Evolutionary conservation across 2,797 vertebrate genomes (phyloP), one percentile per base, ranked within the genome.

Genomic region (Chloroceryle amazona): DNA sequence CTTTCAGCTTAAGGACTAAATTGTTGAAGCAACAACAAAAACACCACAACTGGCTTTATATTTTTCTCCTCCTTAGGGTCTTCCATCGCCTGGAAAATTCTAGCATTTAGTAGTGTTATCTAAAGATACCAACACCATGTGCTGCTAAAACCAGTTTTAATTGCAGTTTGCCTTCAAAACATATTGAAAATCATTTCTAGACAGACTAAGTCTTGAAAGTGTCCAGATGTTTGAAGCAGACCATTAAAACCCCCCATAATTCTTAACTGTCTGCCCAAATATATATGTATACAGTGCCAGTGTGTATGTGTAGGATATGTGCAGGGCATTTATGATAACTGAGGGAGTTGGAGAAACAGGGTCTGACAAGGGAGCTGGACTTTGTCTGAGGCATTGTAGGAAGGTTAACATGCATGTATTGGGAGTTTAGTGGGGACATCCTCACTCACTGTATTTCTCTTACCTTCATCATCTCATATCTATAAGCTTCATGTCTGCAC

Each of bases 1-100:
- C 65, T 89, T 89, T 89, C 86, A 95, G 75, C 62, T 94, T 37
- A 81, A 88, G 78, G 58, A 88, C 23, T 52, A 83, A 83, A 81
- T 5, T 52, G 37, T 42, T 74, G 54, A 93, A 91, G 31, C 58
- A 93, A 82, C 58, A 93, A 88, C 60, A 92, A 94, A 91, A 82
- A 0, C 58, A 85, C 35, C 52, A 54, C 51, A 81, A 70, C 2
- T 31, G n/a, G 7, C 39, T 94, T 95, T 52, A 65, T 4, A 28
- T 44, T 61, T 72, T 90, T 74, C 28, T 92, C 6, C 14, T 95
- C 14, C 73, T 62, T 46, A 68, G 44, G 16, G 39, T 78, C 37
- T 88, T 79, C 17, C 18, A n/a, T 26, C 58, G 41, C 33, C 55
- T 41, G 26, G 58, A 94, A 86, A 80, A 95, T 33, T 73, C 54